Evolutionary conservation across 2,113 vertebrate species (phyloP).

Genomic region (Pica pica): DNA sequence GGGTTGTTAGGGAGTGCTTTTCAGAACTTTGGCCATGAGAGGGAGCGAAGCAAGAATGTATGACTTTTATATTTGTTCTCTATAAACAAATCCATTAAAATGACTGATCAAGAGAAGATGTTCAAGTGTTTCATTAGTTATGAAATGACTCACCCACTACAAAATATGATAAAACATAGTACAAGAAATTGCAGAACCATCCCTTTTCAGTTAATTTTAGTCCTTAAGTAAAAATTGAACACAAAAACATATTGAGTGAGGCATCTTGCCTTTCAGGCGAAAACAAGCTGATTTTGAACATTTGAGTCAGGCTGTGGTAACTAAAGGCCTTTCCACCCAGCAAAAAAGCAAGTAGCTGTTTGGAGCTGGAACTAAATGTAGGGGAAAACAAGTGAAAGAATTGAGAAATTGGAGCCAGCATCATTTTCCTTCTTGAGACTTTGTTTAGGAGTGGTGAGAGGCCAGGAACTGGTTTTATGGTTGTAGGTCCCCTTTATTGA

Average conservation of each 20-base stretch:
- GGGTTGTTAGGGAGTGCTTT: background rate
- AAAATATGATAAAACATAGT: background rate
- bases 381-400: background rate
- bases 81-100: background rate
- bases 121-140: background rate
- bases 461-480: background rate
- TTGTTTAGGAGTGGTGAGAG: background rate
- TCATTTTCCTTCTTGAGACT: background rate
- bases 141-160: background rate
- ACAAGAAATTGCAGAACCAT: background rate
- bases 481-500: background rate
- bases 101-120: background rate
- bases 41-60: fast-evolving
- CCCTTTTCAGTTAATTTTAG: background rate
- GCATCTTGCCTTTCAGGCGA: background rate
- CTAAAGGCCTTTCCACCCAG: background rate
- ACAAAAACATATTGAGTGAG: background rate
- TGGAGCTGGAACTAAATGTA: background rate
- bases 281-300: background rate
- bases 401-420: background rate
- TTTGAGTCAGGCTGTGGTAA: background rate
- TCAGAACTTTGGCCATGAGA: background rate
- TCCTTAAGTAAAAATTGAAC: background rate
- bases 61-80: background rate
- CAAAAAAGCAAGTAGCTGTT: background rate